Evolutionary conservation across 2,113 vertebrate species (phyloP).

Genomic region (Alethe diademata): DNA sequence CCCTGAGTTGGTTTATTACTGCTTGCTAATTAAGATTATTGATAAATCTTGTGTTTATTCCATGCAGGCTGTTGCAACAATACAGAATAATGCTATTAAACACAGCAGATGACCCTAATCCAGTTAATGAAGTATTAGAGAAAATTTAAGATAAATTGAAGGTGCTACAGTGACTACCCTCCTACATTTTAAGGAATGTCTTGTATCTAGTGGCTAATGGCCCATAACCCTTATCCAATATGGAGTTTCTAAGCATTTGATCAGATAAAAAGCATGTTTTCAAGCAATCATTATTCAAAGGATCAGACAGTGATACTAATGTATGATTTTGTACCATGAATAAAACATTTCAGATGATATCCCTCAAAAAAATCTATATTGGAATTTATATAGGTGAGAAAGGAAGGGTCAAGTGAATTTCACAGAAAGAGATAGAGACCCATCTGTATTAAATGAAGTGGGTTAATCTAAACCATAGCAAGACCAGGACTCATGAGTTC

Average conservation of each 20-base stretch:
- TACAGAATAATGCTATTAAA: neutral
- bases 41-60: neutral
- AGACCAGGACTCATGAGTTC: neutral
- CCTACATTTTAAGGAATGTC: neutral
- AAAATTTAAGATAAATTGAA: constrained; percentile 22
- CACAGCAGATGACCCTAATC: neutral
- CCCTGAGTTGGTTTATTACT: neutral
- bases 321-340: constrained; percentile 58
- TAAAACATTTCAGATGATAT: constrained; percentile 55
- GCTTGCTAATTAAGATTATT: constrained; percentile 4
- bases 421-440: neutral
- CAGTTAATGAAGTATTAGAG: neutral
- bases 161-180: neutral
- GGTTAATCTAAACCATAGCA: neutral
- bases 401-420: constrained; percentile 33
- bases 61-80: neutral
- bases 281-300: constrained; percentile 51
- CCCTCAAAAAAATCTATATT: constrained; percentile 55
- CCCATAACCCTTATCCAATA: neutral
- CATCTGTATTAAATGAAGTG: constrained; percentile 7
- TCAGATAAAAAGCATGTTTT: constrained; percentile 39
- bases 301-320: constrained; percentile 42
- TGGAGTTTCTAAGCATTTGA: constrained; percentile 1
- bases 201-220: neutral
- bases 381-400: constrained; percentile 34